Base-by-base conservation (phyloP, 2,113 vertebrate species). In the Caloenas nicobarica region DNA sequence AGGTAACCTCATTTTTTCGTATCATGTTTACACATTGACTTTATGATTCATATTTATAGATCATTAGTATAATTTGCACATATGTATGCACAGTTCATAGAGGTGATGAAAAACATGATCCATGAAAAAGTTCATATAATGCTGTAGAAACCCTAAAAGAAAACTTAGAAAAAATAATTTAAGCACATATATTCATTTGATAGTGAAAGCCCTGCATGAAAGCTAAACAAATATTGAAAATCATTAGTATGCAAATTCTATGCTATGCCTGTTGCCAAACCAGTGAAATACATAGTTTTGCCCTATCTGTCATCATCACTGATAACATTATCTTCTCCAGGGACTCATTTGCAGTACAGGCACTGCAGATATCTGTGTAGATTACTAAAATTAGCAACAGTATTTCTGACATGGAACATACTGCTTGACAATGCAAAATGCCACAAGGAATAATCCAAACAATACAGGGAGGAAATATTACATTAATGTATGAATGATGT, bases 391-490 rank as follows among this genome's bases (percentile, higher is more conserved):
- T 83, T 82, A 85, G 33, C 23, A 68, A 36, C 36, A 73, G 6
- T 36, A 34, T 79, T 95, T 87, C 64, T 60, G 88, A 64, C 57
- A 56, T 13, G 48, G 56, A 92, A 83, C 62, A 91, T 54, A 48
- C 6, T 77, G 50, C 42, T 85, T 89, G 73, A 68, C n/a, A 92
- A 89, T 69, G 51, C n/a, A 96, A 91, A 95, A 87, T 72, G 73
- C 38, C 58, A 87, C 29, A 80, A 89, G 66, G 74, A 89, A 81
- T 86, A 91, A 91, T 81, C 16, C 61, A 78, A 78, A 90, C 36
- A 93, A 90, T 79, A 73, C 31, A 93, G 42, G 7, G 31, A 95
- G 42, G 33, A 61, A 85, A 4, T 25, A 85, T 78, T 91, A 54
- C 60, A 54, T 64, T 87, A 94, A 65, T 76, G 29, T 0, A 0